Evolutionary conservation across 2,113 vertebrate genomes (phyloP).

Genomic region (Osmerus eperlanus): DNA sequence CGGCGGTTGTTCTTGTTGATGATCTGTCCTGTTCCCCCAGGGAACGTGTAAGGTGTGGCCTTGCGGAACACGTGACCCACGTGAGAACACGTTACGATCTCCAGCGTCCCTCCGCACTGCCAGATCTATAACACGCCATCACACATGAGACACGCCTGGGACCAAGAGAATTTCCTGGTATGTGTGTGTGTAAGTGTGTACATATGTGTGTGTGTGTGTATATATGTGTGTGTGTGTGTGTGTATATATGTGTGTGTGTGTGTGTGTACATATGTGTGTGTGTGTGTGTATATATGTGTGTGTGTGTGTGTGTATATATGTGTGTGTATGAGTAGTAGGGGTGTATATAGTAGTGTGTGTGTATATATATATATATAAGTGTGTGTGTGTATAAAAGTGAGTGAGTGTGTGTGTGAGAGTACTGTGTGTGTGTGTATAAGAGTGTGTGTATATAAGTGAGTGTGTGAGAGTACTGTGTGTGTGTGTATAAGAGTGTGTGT

Average conservation of each 20-base stretch:
- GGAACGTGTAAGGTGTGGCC: slow-evolving; percentile 97
- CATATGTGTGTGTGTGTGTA: background rate
- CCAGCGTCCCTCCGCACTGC: slow-evolving; percentile 96
- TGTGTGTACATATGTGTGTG: background rate
- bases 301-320: background rate
- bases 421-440: background rate
- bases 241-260: background rate
- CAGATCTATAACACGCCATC: slow-evolving; percentile 80
- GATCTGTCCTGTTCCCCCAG: slow-evolving; percentile 96
- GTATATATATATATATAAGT: background rate
- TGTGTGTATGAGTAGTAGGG: background rate
- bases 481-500: slow-evolving; percentile 1
- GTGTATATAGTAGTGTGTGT: background rate
- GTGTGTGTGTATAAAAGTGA: too few relatives aligned
- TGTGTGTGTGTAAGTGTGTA: background rate
- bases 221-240: background rate
- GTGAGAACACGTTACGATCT: slow-evolving; percentile 98
- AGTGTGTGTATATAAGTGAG: background rate
- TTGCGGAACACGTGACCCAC: slow-evolving; percentile 98
- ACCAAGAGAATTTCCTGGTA: background rate
- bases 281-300: background rate
- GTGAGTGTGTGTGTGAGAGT: background rate
- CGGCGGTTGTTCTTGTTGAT: slow-evolving; percentile 99
- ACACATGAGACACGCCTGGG: background rate
- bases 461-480: background rate